Base-by-base conservation (phyloP, 2,797 vertebrate species). In the Gastrophryne carolinensis region DNA sequence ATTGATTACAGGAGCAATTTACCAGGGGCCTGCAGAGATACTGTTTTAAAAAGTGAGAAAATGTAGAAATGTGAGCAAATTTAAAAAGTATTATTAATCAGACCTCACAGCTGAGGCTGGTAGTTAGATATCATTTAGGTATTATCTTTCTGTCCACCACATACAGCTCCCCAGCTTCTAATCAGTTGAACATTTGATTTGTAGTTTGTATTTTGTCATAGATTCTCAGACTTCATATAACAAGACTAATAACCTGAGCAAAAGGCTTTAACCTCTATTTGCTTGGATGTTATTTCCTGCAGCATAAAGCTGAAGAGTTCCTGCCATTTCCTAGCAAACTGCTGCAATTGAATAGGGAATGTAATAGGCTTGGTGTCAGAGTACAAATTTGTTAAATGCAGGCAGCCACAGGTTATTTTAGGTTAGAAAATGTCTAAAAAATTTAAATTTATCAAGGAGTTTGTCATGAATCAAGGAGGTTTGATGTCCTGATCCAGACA, bases 31-130 rank as follows among this genome's bases (percentile, higher is more conserved):
- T 52, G 64, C 54, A 75, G 73, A 68, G 73, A 75, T 26, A 15
- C 44, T 37, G 57, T 39, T 75, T 19, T 58, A 50, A 67, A 75
- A 67, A 41, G 30, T 60, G 30, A 23, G 44, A 68, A n/a, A 50
- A 68, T 52, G 52, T 34, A 75, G 29, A 65, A 61, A 75, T 75
- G 53, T 75, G 73, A 61, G 64, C 44, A 68, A 30, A 53, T 75
- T 66, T 61, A 68, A 23, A 67, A 35, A 13, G 64, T 10, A 75
- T 75, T 75, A 68, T 68, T 75, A 68, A 68, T 75, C 73, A 67
- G 64, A 23, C 41, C 53, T 75, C 63, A 68, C 73, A 67, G 63
- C 64, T 60, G 64, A 61, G 73, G 39, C 64, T 23, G 11, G 30
- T 26, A 53, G 54, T 53, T 67, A 58, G 63, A 41, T 66, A 75